Evolutionary conservation across 2,113 vertebrate genomes (phyloP).

Genomic region (Morone chrysops): DNA sequence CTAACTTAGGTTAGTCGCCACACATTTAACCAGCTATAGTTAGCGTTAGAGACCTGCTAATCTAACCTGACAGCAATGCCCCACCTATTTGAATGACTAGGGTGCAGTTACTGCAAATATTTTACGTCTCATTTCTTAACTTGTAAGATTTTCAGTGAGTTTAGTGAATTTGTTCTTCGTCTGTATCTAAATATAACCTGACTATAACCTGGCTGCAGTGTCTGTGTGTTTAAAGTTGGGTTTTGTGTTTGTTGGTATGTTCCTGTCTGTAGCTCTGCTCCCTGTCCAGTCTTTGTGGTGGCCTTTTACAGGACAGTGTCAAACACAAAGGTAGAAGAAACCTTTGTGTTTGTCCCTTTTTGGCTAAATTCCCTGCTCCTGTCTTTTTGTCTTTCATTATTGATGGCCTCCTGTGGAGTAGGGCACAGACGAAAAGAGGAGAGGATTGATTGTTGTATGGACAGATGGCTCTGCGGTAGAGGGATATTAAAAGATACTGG

Average conservation of each 20-base stretch:
- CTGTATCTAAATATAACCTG: not conserved
- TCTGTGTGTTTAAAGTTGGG: not conserved
- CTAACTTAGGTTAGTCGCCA: too few relatives aligned
- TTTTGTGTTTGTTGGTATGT: not conserved
- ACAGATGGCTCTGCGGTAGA: slow-evolving; percentile 44
- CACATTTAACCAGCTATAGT: too few relatives aligned
- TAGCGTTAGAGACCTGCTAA: too few relatives aligned
- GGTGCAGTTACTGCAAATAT: not conserved
- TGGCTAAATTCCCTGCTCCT: slow-evolving; percentile 20
- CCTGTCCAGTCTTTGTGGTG: not conserved
- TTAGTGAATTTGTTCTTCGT: not conserved
- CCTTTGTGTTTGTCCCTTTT: slow-evolving; percentile 39
- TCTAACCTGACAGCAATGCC: not conserved
- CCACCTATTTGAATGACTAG: slow-evolving; percentile 1
- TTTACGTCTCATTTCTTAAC: not conserved
- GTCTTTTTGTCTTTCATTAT: slow-evolving; percentile 63
- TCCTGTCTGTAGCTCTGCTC: not conserved
- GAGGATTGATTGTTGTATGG: slow-evolving; percentile 43
- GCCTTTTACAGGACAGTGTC: slow-evolving; percentile 17
- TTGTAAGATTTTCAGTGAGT: not conserved
- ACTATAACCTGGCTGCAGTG: not conserved
- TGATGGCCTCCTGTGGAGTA: slow-evolving; percentile 56
- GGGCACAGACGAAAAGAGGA: slow-evolving; percentile 40
- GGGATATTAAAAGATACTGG: slow-evolving; percentile 1
- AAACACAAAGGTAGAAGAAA: not conserved